Evolutionary conservation across 2,113 vertebrate genomes (phyloP).

Genomic region (Dromiciops gliroides): DNA sequence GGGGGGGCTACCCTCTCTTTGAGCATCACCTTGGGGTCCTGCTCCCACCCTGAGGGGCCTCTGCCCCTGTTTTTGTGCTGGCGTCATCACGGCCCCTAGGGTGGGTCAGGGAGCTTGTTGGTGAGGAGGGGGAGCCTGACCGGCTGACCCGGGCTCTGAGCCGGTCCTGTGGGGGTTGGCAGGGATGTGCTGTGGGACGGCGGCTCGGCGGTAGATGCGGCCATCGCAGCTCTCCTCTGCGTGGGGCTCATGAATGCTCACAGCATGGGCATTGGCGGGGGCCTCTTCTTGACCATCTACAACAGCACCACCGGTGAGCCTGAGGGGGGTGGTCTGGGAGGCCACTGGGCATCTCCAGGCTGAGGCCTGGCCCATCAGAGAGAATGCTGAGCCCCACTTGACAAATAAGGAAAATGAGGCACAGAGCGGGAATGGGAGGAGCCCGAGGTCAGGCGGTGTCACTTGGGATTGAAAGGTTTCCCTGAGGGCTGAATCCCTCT

Average conservation of each 20-base stretch:
- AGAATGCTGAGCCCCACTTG: no score
- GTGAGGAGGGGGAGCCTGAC: no score
- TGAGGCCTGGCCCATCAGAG: no score
- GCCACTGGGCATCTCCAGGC: not conserved
- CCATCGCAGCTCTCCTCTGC: conserved; percentile 93
- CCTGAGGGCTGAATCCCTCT: conserved; percentile 26
- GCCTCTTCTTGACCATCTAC: conserved; percentile 94
- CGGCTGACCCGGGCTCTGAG: not conserved
- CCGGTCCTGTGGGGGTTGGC: not conserved
- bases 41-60: not conserved
- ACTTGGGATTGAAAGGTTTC: not conserved
- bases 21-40: no score
- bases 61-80: no score
- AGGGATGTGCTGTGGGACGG: conserved; percentile 90
- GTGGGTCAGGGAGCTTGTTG: no score
- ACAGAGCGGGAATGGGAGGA: not conserved
- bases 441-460: not conserved
- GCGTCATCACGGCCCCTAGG: no score
- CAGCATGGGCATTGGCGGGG: conserved; percentile 97
- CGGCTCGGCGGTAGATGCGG: conserved; percentile 93
- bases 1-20: no score
- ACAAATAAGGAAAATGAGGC: not conserved
- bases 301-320: conserved; percentile 87
- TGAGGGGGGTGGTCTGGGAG: accelerated
- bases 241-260: conserved; percentile 93